Base-by-base conservation (phyloP, 1,140 invertebrate species). In the Drosophila kurseongensis region DNA sequence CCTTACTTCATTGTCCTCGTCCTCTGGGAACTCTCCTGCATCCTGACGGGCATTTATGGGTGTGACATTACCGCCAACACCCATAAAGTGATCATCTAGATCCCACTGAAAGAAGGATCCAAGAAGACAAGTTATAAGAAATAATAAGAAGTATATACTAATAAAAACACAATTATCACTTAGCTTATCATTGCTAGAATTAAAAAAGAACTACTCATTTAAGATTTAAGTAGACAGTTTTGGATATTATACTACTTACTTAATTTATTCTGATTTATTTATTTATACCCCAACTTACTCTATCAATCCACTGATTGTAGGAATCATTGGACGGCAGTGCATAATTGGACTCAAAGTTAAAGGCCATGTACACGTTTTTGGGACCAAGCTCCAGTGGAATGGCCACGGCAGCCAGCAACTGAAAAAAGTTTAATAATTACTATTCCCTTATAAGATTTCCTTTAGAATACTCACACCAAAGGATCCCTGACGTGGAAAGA, bases 321-420 rank as follows among this genome's bases (percentile, higher is more conserved):
- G 86, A 81, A 13, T 88, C 76, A 50, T 91, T 89, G 7, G 83
- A 72, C 0, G 91, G 91, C 9, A 96, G 85, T 40, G 80, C 91
- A 92, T 96, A 96, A 89, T 95, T 96, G 0, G 95, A 95, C 84
- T 96, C 96, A 84, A 96, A 96, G 85, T 96, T 96, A 74, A 95
- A 96, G 0, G 96, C 96, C 42, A 96, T 92, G 65, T 95, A 96
- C 8, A 96, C 94, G 75, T 95, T 95, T 67, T 76, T 66, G 7
- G 73, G 76, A 94, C 95, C 75, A 94, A 96, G 93, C 77, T 96
- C 95, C 35, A 96, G 80, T 0, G 96, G 96, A 38, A 96, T 93
- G 0, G 96, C 95, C 36, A 96, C 93, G 0, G 96, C 96, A 8
- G 96, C 75, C 83, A 96, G 95, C 10, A 83, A 72, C 91, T 92